These are phyloP conservation scores for Ochropleura plecta DNA, from an alignment of 2,888 invertebrate genomes.

Conservation along the genomic window DNA sequence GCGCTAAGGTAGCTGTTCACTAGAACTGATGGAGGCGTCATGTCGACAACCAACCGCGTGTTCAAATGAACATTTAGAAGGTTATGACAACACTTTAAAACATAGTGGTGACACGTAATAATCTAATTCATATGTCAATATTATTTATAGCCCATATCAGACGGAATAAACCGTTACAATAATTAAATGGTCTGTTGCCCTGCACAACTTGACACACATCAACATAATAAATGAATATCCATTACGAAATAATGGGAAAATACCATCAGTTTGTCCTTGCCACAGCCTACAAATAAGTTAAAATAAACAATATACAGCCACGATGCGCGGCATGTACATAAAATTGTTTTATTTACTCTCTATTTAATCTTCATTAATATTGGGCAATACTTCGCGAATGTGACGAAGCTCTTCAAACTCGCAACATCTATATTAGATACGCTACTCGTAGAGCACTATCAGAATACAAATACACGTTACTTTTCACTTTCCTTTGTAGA, in stretches of 20 bases:
- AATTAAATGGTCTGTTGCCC: slow-evolving; percentile 50
- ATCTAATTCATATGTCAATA: slow-evolving; percentile 60
- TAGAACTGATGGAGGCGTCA: slow-evolving; percentile 72
- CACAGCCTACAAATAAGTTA: slow-evolving; percentile 1
- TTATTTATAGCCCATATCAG: slow-evolving; percentile 54
- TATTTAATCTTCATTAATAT: not conserved
- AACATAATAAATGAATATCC: slow-evolving; percentile 41
- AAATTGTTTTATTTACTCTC: slow-evolving; percentile 31
- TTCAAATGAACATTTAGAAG: slow-evolving; percentile 36
- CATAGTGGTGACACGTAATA: slow-evolving; percentile 57
- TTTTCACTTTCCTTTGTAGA: slow-evolving; percentile 62
- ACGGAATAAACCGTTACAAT: slow-evolving; percentile 51
- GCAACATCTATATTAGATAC: slow-evolving; percentile 58
- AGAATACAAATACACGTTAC: slow-evolving; percentile 60
- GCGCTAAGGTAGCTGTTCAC: slow-evolving; percentile 73
- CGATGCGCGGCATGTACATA: slow-evolving; percentile 17
- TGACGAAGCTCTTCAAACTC: slow-evolving; percentile 63
- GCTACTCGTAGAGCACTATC: slow-evolving; percentile 65
- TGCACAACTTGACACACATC: slow-evolving; percentile 35
- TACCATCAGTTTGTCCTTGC: slow-evolving; percentile 8
- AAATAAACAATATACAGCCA: slow-evolving; percentile 13
- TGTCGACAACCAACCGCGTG: slow-evolving; percentile 41
- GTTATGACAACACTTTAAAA: slow-evolving; percentile 40
- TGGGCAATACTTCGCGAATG: slow-evolving; percentile 39
- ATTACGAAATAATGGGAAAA: slow-evolving; percentile 24